Evolutionary conservation across 2,888 invertebrate species (phyloP).

Genomic region (Scaptomyza reducta): DNA sequence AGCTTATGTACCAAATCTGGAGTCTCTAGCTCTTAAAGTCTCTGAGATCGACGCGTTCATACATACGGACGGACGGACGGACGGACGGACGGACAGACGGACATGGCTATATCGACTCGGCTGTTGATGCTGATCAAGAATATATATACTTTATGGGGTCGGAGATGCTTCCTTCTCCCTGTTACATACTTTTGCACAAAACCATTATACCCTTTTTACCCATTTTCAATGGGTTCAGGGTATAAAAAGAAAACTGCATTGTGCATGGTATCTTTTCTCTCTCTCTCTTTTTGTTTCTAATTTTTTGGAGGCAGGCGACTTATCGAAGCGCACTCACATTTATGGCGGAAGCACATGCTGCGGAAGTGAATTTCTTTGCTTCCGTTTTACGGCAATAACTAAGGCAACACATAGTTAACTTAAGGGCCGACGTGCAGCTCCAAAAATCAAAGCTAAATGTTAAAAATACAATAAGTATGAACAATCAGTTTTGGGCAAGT

Average conservation of each 20-base stretch:
- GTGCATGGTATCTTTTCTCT: slow-evolving; percentile 24
- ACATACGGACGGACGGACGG: too few species aligned
- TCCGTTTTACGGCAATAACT: slow-evolving; percentile 52
- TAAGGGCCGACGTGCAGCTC: slow-evolving; percentile 52
- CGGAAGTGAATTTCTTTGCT: slow-evolving; percentile 66
- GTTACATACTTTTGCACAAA: too few species aligned
- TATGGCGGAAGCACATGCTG: slow-evolving; percentile 66
- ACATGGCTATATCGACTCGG: too few species aligned
- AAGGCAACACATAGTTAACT: slow-evolving; percentile 31
- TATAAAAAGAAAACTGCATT: slow-evolving; percentile 37
- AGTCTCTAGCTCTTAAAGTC: too few species aligned
- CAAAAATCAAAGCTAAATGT: slow-evolving; percentile 61
- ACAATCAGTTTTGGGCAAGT: slow-evolving; percentile 11
- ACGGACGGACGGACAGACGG: too few species aligned
- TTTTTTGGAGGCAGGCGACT: slow-evolving; percentile 28
- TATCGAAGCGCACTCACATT: slow-evolving; percentile 56
- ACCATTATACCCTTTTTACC: too few species aligned
- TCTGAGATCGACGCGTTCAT: too few species aligned
- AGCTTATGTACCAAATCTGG: too few species aligned
- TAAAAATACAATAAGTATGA: slow-evolving; percentile 51
- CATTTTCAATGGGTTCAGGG: too few species aligned
- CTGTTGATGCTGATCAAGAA: too few species aligned
- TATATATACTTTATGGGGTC: too few species aligned
- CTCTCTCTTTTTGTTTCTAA: neutral
- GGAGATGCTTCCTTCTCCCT: too few species aligned